These are phyloP conservation scores for Gymnoscopelus braueri DNA, from an alignment of 2,797 vertebrate species.

Conservation along the genomic window DNA sequence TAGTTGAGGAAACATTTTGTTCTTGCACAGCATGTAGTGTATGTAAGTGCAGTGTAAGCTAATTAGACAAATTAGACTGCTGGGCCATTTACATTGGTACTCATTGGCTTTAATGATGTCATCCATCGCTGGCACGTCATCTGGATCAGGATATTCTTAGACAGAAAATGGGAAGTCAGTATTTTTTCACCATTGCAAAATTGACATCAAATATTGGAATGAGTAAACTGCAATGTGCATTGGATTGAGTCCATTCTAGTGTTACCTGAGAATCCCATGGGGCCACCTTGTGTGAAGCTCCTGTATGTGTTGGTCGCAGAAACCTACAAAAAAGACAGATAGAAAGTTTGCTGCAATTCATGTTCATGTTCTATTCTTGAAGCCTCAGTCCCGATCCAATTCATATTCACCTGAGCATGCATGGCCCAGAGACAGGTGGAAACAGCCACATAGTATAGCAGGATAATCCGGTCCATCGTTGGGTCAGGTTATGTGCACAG, in stretches of 20 bases:
- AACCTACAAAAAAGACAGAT: conserved; percentile 54
- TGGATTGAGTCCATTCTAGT: not conserved
- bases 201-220: not conserved
- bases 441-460: conserved; percentile 57
- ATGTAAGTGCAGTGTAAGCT: not conserved
- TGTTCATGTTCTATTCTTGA: conserved; percentile 2
- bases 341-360: conserved; percentile 3
- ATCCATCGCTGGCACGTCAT: conserved; percentile 76
- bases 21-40: not conserved
- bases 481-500: conserved; percentile 51
- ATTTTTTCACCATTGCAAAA: not conserved
- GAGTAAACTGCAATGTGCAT: conserved; percentile 3
- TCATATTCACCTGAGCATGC: conserved; percentile 70
- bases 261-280: conserved; percentile 65
- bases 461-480: conserved; percentile 71
- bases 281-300: conserved; percentile 56
- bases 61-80: not conserved
- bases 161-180: conserved; percentile 29
- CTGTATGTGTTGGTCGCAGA: conserved; percentile 39
- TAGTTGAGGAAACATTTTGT: not conserved
- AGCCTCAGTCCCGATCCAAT: not conserved
- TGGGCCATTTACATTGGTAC: conserved; percentile 62
- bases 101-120: conserved; percentile 81
- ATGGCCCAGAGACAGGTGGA: conserved; percentile 55
- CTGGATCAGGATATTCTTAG: conserved; percentile 54